Percentiles rank a stretch among this genome's conserved stretches.
Evolutionary conservation across 2,797 vertebrate species (phyloP).

Genomic region (Peromyscus nudipes): DNA sequence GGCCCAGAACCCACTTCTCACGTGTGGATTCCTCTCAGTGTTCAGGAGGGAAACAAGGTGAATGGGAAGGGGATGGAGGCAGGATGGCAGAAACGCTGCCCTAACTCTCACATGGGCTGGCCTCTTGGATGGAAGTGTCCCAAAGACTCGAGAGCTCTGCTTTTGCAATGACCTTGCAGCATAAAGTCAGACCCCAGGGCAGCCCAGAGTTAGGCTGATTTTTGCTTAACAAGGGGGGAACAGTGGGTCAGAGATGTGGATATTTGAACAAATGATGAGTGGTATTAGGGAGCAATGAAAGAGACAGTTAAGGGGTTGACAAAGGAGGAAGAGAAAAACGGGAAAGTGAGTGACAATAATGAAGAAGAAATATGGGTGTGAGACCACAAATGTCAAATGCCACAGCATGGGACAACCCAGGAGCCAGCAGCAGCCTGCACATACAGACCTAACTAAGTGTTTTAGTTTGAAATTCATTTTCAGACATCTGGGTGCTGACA

Average conservation of each 20-base stretch:
- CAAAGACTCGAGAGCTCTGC: not conserved
- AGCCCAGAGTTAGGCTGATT: not conserved
- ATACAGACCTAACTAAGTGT: not conserved
- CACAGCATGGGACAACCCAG: no score
- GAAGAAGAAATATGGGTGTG: not conserved
- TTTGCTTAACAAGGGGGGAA: no score
- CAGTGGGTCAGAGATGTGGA: not conserved
- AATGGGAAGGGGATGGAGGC: not conserved
- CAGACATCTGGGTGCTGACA: not conserved
- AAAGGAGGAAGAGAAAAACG: not conserved
- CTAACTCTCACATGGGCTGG: rapidly evolving
- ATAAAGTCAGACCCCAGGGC: not conserved
- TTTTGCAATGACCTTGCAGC: not conserved
- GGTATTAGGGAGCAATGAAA: not conserved
- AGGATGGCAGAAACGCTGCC: no score
- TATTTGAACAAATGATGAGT: not conserved
- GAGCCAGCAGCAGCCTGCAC: not conserved
- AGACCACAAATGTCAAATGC: not conserved
- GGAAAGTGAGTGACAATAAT: not conserved
- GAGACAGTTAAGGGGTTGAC: not conserved
- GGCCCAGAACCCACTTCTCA: not conserved
- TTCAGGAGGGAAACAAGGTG: not conserved
- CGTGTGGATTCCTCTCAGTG: not conserved
- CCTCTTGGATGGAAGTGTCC: not conserved
- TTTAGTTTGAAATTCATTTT: not conserved